These are phyloP conservation scores for Antechinus stuartii DNA, from an alignment of 2,113 vertebrate genomes.

Conservation along the genomic window DNA sequence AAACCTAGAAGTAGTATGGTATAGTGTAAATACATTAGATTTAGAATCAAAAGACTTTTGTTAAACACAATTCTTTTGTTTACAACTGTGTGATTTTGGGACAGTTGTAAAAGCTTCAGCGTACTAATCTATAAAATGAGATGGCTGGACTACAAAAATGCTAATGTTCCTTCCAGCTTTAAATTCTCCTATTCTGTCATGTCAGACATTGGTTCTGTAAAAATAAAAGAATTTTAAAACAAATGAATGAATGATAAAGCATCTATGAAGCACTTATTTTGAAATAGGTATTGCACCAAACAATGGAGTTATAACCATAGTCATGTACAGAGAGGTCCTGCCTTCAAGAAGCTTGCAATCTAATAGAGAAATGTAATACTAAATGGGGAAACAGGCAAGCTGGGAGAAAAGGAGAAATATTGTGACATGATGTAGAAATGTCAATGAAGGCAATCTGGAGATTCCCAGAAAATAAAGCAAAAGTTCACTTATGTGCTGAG, in stretches of 20 bases:
- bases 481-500: neutral
- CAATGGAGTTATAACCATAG: neutral
- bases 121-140: no score
- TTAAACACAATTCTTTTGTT: no score
- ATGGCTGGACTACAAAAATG: no score
- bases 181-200: neutral
- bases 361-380: neutral
- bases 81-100: no score
- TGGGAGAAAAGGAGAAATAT: neutral
- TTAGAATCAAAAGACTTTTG: no score
- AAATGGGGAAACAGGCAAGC: neutral
- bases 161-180: no score
- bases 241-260: neutral
- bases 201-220: neutral
- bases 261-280: neutral
- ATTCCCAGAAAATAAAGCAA: neutral
- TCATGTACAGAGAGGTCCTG: neutral
- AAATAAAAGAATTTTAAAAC: neutral
- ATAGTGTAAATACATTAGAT: no score
- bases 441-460: neutral
- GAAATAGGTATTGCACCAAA: neutral
- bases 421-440: neutral
- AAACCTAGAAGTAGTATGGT: no score
- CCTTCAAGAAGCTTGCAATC: neutral
- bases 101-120: no score